Evolutionary conservation across 2,888 invertebrate species (phyloP), one percentile per base, ranked within the genome.

Genomic region (Maniola hyperantus): DNA sequence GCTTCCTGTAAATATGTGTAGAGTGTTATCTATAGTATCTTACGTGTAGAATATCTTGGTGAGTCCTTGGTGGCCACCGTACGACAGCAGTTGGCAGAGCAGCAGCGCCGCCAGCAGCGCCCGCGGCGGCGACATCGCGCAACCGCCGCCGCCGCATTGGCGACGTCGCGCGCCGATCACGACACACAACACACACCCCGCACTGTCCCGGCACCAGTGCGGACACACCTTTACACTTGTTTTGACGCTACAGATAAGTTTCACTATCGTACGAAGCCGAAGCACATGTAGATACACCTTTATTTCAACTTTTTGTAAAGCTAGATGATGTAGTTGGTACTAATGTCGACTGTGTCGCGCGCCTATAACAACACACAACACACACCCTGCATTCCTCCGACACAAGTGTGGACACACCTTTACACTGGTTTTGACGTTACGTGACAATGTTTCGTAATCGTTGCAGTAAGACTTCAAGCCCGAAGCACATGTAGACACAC

Each of bases 41-140:
- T 90, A 92, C 92, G 88, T 91, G 87, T 85, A 91, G 73, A 91
- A 91, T 85, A 91, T 88, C 86, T 91, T 90, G 89, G 91, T 91
- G 86, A 91, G 91, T 83, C 91, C 90, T 84, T 91, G 91, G 87
- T 92, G 92, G 83, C 91, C 91, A 83, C 91, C 91, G 88, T 90
- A 90, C 71, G 90, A 88, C 74, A 91, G 87, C 82, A 91, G 86
- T 82, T 91, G 92, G 79, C 86, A 91, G 71, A 91, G 82, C 75
- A 91, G 88, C 75, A 92, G 85, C 76, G 80, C 84, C 83, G 91
- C 91, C 77, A 92, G 89, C 83, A 92, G 82, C 85, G 91, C 91
- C 85, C 92, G 87, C 88, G 91, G 87, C 89, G 91, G 90, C 87
- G 91, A 89, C 92, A 92, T 91, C 77, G 82, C 81, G 84, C 83